Conservation (phyloP, 2,797 vertebrate genomes). For the Danio jaintianensis region DNA sequence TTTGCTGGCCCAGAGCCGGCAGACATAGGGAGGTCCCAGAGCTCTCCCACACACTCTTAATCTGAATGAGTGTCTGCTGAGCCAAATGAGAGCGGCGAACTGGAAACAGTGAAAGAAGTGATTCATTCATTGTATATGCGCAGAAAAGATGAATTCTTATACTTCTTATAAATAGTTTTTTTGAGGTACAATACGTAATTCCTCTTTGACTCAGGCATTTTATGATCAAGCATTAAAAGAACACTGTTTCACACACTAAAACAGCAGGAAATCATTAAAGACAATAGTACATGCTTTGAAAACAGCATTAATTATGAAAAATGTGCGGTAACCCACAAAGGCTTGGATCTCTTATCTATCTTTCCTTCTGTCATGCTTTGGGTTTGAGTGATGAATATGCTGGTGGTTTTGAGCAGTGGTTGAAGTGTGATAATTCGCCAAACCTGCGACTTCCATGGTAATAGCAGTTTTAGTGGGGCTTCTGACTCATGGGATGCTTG, state of each 20-base stretch:
- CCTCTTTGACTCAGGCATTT: neutral
- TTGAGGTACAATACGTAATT: neutral
- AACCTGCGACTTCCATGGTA: conserved; percentile 23
- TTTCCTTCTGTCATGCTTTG: conserved; percentile 15
- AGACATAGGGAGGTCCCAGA: conserved; percentile 71
- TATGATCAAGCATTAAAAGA: neutral
- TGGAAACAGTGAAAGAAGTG: conserved; percentile 17
- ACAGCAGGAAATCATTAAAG: neutral
- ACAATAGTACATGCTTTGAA: conserved; percentile 16
- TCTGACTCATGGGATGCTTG: neutral
- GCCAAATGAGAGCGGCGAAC: conserved; percentile 8
- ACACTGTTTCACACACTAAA: neutral
- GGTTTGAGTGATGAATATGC: neutral
- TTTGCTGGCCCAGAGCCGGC: conserved; percentile 66
- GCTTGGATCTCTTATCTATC: conserved; percentile 12
- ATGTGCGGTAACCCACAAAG: conserved; percentile 20
- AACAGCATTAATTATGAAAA: conserved; percentile 22
- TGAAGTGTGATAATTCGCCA: conserved; percentile 29
- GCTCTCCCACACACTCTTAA: conserved; percentile 67
- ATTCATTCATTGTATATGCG: conserved; percentile 10
- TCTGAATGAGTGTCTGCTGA: conserved; percentile 57
- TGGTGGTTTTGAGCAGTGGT: conserved; percentile 34
- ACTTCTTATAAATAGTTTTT: neutral
- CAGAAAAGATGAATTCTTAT: conserved; percentile 1
- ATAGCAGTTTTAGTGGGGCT: conserved; percentile 21